Base-by-base conservation (phyloP, 2,888 invertebrate species). In the Cheilosia soror region DNA sequence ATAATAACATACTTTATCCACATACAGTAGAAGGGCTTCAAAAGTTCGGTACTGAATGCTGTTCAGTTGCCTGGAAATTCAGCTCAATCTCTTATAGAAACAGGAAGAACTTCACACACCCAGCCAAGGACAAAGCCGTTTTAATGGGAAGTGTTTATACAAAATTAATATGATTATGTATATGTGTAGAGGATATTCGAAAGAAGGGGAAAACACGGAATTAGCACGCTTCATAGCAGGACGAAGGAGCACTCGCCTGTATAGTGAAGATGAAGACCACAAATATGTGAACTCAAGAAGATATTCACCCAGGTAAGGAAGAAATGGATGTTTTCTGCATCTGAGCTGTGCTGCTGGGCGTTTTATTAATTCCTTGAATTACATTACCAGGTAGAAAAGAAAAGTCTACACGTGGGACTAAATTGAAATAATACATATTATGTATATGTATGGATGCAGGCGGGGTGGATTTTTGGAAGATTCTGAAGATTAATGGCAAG, bases 1-100 rank as follows among this genome's bases (percentile, higher is more conserved):
- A 65, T 75, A 65, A 75, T 75, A 75, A 75, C 65, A 20, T 58
- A 65, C 65, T 51, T 75, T 65, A 65, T 65, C 63, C 27, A 55
- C 44, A 47, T 33, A 44, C 37, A 5, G 25, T 37, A n/a, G 11
- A 20, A 42, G 11, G 25, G 33, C 7, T 5, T 11, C 2, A 29
- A 15, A 33, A 47, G 55, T 29, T 47, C 3, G 40, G 58, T 73
- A 73, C 63, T 57, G 63, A 65, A 75, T 75, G 57, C 15, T 47
- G 55, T 75, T 40, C 51, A 58, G 66, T 66, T 76, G 53, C 66
- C 47, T 58, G 29, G 51, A 51, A 66, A 58, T 49, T 27, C 66
- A 63, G 29, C 62, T 57, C 57, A 37, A 55, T 55, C 62, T 27
- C 33, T 13, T 27, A 11, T 4, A 51, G 5, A 5, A 9, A 51